These are phyloP conservation scores for Gymnobelideus leadbeateri DNA, from an alignment of 2,113 vertebrate genomes.

Conservation along the genomic window DNA sequence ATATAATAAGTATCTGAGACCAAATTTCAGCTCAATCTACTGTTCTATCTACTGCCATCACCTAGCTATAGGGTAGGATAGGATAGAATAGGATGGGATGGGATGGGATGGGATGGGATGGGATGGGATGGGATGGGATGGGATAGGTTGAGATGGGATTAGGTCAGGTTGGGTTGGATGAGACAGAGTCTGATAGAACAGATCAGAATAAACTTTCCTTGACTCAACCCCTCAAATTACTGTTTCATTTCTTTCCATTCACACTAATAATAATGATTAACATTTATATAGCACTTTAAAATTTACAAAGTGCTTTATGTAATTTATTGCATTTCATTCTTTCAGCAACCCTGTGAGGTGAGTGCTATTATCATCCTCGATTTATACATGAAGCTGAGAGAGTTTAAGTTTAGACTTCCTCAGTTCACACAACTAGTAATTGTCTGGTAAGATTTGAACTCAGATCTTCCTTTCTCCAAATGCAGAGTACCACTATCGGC, in stretches of 20 bases:
- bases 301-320: background rate
- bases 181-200: background rate
- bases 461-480: background rate
- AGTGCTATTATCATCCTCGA: background rate
- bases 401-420: background rate
- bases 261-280: background rate
- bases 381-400: background rate
- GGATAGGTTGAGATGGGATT: background rate
- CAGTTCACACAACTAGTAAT: background rate
- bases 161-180: background rate
- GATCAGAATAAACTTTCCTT: constrained; percentile 7
- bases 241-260: background rate
- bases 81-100: background rate
- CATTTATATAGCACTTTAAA: background rate
- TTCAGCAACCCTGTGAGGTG: background rate
- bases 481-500: background rate
- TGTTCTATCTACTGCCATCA: background rate
- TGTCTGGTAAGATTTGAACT: background rate
- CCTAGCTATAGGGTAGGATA: background rate
- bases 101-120: background rate
- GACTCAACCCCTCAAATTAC: background rate
- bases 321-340: background rate
- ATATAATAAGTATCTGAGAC: background rate
- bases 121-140: background rate
- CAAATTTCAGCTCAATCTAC: background rate